Conservation (phyloP, 2,888 invertebrate genomes). For the Achlya flavicornis region DNA sequence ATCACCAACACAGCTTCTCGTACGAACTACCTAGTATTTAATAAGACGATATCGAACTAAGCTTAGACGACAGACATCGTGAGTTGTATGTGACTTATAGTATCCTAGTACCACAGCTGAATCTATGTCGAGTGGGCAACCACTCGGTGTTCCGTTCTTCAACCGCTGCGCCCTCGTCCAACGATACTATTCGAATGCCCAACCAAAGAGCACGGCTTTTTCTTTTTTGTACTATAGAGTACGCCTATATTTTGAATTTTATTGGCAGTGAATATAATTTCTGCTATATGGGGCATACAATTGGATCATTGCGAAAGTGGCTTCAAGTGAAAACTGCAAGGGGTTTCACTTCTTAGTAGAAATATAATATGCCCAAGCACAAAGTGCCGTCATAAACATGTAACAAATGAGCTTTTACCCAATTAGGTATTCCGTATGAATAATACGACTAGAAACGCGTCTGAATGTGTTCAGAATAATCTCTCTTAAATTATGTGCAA, state of each 20-base stretch:
- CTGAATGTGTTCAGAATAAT: conserved; percentile 2
- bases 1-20: no score
- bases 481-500: neutral
- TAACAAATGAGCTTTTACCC: neutral
- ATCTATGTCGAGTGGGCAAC: conserved; percentile 56
- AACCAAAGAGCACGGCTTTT: conserved; percentile 46
- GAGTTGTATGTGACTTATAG: neutral
- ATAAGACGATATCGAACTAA: no score
- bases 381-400: neutral
- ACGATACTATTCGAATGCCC: conserved; percentile 57
- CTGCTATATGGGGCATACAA: neutral
- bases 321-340: no score
- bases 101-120: conserved; percentile 25
- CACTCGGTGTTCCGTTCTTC: conserved; percentile 41
- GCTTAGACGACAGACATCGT: neutral
- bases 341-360: no score
- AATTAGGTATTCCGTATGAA: conserved; percentile 9
- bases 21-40: no score
- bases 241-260: conserved; percentile 17
- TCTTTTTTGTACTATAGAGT: conserved; percentile 37
- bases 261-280: conserved; percentile 13
- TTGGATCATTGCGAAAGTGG: neutral
- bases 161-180: conserved; percentile 32
- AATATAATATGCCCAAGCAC: neutral
- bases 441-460: neutral